Conservation (phyloP, 2,888 invertebrate species). For the Acanthopleura granulata region DNA sequence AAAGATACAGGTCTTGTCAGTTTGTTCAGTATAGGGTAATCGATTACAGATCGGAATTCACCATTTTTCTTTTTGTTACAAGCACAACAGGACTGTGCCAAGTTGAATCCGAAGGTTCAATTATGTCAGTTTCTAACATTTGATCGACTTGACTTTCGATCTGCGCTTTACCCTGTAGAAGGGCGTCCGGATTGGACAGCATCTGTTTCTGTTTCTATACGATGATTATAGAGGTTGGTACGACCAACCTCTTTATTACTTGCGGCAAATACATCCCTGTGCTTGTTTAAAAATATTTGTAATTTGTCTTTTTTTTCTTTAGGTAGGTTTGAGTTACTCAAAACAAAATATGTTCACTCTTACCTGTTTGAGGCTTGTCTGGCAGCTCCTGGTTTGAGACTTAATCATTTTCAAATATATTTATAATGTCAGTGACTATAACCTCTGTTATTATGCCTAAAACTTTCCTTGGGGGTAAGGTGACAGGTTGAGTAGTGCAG, state of each 20-base stretch:
- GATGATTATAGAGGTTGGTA: constrained; percentile 25
- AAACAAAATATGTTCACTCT: constrained; percentile 5
- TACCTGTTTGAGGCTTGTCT: background rate
- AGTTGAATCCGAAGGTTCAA: constrained; percentile 30
- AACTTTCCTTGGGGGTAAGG: background rate
- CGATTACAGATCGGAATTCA: too few relatives aligned
- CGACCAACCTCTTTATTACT: too few relatives aligned
- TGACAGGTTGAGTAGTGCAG: constrained; percentile 13
- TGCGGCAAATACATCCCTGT: constrained; percentile 10
- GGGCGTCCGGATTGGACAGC: background rate
- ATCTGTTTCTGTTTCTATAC: constrained; percentile 31
- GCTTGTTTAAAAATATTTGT: background rate
- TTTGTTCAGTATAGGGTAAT: too few relatives aligned
- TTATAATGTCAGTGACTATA: constrained; percentile 16
- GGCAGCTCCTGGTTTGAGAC: background rate
- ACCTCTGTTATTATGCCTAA: constrained; percentile 5
- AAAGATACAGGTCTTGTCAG: too few relatives aligned
- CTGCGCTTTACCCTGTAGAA: constrained; percentile 27
- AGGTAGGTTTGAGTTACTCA: background rate
- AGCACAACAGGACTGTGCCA: constrained; percentile 38
- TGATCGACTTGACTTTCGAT: constrained; percentile 29
- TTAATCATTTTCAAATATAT: constrained; percentile 6
- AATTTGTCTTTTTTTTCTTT: background rate
- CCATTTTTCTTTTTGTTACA: too few relatives aligned
- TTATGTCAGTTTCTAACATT: constrained; percentile 27